These are phyloP conservation scores for Drosophila trichaetosa DNA, from an alignment of 2,888 invertebrate species.

Conservation along the genomic window DNA sequence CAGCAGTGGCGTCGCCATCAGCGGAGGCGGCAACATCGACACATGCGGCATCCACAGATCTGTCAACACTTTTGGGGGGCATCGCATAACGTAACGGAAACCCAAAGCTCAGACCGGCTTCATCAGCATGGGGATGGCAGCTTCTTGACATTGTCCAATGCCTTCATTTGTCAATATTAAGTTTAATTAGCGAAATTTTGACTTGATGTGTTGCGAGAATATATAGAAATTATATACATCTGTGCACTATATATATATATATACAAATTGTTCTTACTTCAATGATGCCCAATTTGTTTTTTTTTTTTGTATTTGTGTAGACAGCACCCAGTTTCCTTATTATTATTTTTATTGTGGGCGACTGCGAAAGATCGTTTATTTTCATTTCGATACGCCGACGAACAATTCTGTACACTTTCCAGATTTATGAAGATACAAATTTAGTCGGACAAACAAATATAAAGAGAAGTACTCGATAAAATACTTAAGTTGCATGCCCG, in stretches of 20 bases:
- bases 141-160: slow-evolving; percentile 69
- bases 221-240: slow-evolving; percentile 12
- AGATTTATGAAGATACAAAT: slow-evolving; percentile 43
- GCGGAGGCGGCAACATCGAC: slow-evolving; percentile 63
- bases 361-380: slow-evolving; percentile 50
- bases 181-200: slow-evolving; percentile 76
- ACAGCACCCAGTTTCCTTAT: slow-evolving; percentile 30
- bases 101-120: slow-evolving; percentile 17
- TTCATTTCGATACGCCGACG: slow-evolving; percentile 48
- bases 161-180: slow-evolving; percentile 81
- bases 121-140: slow-evolving; percentile 20
- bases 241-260: slow-evolving; percentile 5
- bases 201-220: background rate
- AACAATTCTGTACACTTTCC: slow-evolving; percentile 37
- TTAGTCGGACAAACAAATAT: slow-evolving; percentile 6
- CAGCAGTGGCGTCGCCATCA: slow-evolving; percentile 45
- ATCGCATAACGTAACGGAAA: slow-evolving; percentile 32
- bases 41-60: slow-evolving; percentile 66
- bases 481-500: background rate
- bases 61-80: slow-evolving; percentile 53
- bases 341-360: slow-evolving; percentile 35
- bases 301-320: slow-evolving; percentile 54
- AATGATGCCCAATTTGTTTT: slow-evolving; percentile 68
- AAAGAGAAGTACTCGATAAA: slow-evolving; percentile 1
- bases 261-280: slow-evolving; percentile 42